Evolutionary conservation across 2,888 invertebrate species (phyloP), one percentile per base, ranked within the genome.

Genomic region (Uropetala carovei): DNA sequence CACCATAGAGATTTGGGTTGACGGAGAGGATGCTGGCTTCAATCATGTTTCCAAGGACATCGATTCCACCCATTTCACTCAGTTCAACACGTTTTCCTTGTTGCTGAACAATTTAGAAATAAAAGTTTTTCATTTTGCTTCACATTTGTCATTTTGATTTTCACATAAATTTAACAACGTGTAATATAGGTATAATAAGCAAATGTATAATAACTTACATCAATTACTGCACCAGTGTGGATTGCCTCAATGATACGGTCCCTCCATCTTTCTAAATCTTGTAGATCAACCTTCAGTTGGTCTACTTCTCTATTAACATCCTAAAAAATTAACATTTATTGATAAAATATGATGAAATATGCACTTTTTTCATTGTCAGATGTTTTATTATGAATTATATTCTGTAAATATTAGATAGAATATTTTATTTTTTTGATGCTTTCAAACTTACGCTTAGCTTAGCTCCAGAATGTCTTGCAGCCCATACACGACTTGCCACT

Each of bases 241-340:
- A 98, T 97, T 0, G 97, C 97, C 92, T 97, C 96, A 93, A 96
- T 95, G 94, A 98, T 96, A 75, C 97, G 96, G 94, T 97, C 97
- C 83, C 97, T 96, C 98, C 98, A 98, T 92, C 97, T 96, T 94
- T 97, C 97, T 94, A 98, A 93, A 93, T 97, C 96, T 22, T 96
- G 95, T 9, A 98, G 95, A 93, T 97, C 97, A 60, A 96, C 95
- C 92, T 95, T 95, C 93, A 98, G 96, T 94, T 96, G 96, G 94
- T 98, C 97, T 2, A 96, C 96, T 30, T 97, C 96, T 2, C 98
- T 96, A 94, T 96, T 96, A 64, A 98, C 93, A 94, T 98, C 97
- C 18, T 95, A 94, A 7, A 0, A 43, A 43, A 43, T 43, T 43
- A 43, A 43, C 43, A 43, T 43, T 43, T 43, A 43, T 43, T 5